These are phyloP conservation scores for Eucera pruinosa DNA, from an alignment of 2,888 invertebrate genomes.

Conservation along the genomic window DNA sequence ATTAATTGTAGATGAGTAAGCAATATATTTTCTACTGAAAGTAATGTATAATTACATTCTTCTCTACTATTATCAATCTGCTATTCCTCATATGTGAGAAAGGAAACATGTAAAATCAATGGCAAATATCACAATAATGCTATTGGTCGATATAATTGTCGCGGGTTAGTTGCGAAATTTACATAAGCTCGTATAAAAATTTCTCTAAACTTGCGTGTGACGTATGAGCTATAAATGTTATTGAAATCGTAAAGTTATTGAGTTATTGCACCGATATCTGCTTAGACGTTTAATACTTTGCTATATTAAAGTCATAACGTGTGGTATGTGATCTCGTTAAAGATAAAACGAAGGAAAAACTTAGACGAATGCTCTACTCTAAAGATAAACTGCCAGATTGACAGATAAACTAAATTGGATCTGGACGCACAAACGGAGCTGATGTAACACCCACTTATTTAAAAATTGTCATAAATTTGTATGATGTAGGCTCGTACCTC, in stretches of 20 bases:
- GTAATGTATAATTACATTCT: too few species aligned
- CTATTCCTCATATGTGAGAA: too few species aligned
- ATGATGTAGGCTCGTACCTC: slow-evolving; percentile 2
- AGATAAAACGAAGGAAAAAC: slow-evolving; percentile 54
- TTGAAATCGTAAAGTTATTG: slow-evolving; percentile 10
- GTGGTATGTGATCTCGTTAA: slow-evolving; percentile 60
- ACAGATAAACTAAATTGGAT: slow-evolving; percentile 53
- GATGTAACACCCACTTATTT: slow-evolving; percentile 34
- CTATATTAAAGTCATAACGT: slow-evolving; percentile 23
- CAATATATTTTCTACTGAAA: too few species aligned
- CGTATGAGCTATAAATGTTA: slow-evolving; percentile 16
- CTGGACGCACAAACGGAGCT: slow-evolving; percentile 31
- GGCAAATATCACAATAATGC: too few species aligned
- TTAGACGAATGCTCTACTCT: slow-evolving; percentile 46
- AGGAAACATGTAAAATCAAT: too few species aligned
- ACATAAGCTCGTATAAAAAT: neutral
- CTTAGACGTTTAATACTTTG: slow-evolving; percentile 20
- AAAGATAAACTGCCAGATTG: slow-evolving; percentile 62
- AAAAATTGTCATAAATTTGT: slow-evolving; percentile 52
- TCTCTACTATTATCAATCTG: too few species aligned
- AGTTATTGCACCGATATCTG: neutral
- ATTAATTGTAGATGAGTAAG: too few species aligned
- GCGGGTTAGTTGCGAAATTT: too few species aligned
- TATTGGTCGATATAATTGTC: too few species aligned
- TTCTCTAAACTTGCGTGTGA: slow-evolving; percentile 8